Conservation (phyloP, 2,113 vertebrate species). For the Seriola quinqueradiata region DNA sequence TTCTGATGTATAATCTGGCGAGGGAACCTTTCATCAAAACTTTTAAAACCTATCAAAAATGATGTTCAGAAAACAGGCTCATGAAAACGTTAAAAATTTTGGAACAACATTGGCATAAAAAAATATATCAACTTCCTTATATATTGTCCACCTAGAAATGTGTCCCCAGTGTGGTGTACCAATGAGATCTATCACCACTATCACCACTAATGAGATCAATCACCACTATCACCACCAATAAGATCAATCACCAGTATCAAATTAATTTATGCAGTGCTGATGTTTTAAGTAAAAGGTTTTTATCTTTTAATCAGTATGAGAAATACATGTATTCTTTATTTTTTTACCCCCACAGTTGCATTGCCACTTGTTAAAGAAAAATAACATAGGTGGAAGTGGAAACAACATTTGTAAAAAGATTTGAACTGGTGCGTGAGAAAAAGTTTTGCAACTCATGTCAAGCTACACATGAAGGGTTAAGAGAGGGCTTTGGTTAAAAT, state of each 20-base stretch:
- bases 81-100: neutral
- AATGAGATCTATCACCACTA: neutral
- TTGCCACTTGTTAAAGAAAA: neutral
- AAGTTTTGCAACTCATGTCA: neutral
- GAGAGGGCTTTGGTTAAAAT: conserved; percentile 42
- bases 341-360: neutral
- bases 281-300: neutral
- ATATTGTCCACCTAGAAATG: neutral
- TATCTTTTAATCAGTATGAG: too few species aligned
- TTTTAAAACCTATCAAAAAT: neutral
- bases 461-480: conserved; percentile 16
- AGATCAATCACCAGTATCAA: neutral
- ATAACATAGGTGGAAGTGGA: neutral
- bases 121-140: neutral
- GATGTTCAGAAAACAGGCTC: neutral
- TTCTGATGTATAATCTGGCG: neutral
- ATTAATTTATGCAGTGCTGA: neutral
- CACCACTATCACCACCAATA: too few species aligned
- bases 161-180: neutral
- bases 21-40: neutral
- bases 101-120: neutral
- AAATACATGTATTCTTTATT: too few species aligned
- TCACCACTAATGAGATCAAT: neutral
- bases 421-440: neutral
- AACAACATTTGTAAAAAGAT: neutral